These are phyloP conservation scores for Nysson spinosus DNA, from an alignment of 2,888 invertebrate genomes.

Conservation along the genomic window DNA sequence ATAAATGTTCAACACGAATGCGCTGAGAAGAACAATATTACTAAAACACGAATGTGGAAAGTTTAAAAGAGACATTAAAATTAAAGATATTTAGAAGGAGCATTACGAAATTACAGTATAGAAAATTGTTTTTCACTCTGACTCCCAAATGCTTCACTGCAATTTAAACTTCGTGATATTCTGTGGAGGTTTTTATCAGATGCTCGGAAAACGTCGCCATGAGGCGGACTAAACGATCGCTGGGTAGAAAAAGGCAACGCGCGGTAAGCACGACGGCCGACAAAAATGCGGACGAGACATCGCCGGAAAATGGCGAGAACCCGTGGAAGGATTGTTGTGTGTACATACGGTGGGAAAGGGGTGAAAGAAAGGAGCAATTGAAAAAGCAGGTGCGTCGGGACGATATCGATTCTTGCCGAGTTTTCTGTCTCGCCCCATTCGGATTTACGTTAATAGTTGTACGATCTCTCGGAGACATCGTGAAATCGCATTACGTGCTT, in stretches of 20 bases:
- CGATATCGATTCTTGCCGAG: slow-evolving; percentile 54
- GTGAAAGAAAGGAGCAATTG: slow-evolving; percentile 1
- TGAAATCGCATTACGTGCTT: slow-evolving; percentile 42
- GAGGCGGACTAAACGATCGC: slow-evolving; percentile 5
- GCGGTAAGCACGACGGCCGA: slow-evolving; percentile 7
- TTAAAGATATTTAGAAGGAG: too few relatives aligned
- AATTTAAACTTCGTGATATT: slow-evolving; percentile 11
- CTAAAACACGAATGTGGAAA: too few relatives aligned
- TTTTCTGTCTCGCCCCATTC: slow-evolving; percentile 23
- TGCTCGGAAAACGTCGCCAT: background rate
- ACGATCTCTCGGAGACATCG: slow-evolving; percentile 26
- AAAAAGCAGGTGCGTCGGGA: slow-evolving; percentile 43
- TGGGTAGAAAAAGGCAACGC: background rate
- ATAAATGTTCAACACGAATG: too few relatives aligned
- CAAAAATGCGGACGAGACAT: slow-evolving; percentile 4
- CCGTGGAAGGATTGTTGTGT: slow-evolving; percentile 23
- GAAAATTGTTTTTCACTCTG: too few relatives aligned
- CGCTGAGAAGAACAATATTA: too few relatives aligned
- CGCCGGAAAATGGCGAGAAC: slow-evolving; percentile 3
- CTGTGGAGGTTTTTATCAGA: slow-evolving; percentile 8
- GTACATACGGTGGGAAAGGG: slow-evolving; percentile 8
- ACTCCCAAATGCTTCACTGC: background rate
- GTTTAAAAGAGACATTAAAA: too few relatives aligned
- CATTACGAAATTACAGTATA: too few relatives aligned
- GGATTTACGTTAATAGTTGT: slow-evolving; percentile 63